These are phyloP conservation scores for Leucania comma DNA, from an alignment of 2,888 invertebrate genomes.

Conservation along the genomic window DNA sequence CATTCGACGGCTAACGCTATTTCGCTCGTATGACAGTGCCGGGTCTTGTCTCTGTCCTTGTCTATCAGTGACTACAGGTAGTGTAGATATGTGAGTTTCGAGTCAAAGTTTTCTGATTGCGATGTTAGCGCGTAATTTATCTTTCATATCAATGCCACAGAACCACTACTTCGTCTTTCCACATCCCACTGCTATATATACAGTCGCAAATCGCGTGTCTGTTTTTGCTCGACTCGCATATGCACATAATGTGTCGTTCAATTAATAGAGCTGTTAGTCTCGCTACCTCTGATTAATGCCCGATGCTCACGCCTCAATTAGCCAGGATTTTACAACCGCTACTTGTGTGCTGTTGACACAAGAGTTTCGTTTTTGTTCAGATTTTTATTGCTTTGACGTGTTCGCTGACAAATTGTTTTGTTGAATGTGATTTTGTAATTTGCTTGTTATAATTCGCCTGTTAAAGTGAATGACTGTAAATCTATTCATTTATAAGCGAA, in stretches of 20 bases:
- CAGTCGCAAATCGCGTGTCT: constrained; percentile 49
- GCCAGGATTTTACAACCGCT: constrained; percentile 46
- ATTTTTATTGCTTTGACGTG: constrained; percentile 32
- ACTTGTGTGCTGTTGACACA: constrained; percentile 66
- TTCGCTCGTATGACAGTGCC: no score
- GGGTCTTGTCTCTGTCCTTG: no score
- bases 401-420: constrained; percentile 17
- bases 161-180: background rate
- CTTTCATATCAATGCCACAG: background rate
- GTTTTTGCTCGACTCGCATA: constrained; percentile 53
- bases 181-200: constrained; percentile 9
- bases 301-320: constrained; percentile 68
- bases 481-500: no score
- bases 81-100: no score
- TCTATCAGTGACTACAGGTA: no score
- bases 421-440: constrained; percentile 7
- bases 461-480: no score
- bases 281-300: constrained; percentile 68
- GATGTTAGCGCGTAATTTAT: no score
- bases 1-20: no score
- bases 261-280: constrained; percentile 76
- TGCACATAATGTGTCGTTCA: constrained; percentile 68
- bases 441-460: background rate
- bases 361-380: constrained; percentile 64
- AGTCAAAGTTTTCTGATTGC: no score